A percentile compares a stretch with the other conserved stretches of the same genome.
phyloP scores from a whole-genome alignment of 2,113 vertebrate species.

The Archilochus colubris region DNA sequence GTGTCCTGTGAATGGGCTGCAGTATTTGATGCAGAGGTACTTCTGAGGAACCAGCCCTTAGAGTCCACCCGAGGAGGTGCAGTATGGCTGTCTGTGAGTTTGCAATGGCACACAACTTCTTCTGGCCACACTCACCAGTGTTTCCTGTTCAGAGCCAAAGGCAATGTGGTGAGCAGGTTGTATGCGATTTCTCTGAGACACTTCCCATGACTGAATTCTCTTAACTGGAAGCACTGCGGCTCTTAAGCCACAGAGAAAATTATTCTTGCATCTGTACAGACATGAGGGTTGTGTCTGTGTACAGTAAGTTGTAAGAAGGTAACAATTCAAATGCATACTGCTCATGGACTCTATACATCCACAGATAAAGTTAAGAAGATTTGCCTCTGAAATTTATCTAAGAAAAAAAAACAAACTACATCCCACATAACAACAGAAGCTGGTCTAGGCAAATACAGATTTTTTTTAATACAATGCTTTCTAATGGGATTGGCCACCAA shows the following conservation, averaged over 20 bases:
- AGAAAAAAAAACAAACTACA: background rate
- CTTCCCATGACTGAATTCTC: background rate
- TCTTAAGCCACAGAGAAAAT: background rate
- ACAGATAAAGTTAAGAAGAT: background rate
- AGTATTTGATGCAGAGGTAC: background rate
- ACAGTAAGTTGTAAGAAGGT: background rate
- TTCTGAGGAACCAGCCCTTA: background rate
- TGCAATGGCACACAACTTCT: background rate
- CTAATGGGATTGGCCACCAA: background rate
- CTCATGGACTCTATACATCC: background rate
- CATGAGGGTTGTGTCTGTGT: background rate
- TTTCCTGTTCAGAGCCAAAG: background rate
- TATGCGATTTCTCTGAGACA: background rate
- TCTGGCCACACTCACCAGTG: accelerated
- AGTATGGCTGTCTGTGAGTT: background rate
- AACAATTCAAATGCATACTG: background rate
- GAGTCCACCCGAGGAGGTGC: background rate
- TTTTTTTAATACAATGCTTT: background rate
- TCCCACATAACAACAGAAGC: background rate
- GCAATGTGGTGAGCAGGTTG: background rate
- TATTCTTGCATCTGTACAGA: background rate
- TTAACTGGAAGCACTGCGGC: background rate
- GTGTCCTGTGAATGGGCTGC: background rate
- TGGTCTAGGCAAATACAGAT: background rate
- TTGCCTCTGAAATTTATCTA: background rate